Evolutionary conservation across 2,888 invertebrate species (phyloP), one percentile per base, ranked within the genome.

Genomic region (Brachyopa scutellaris): DNA sequence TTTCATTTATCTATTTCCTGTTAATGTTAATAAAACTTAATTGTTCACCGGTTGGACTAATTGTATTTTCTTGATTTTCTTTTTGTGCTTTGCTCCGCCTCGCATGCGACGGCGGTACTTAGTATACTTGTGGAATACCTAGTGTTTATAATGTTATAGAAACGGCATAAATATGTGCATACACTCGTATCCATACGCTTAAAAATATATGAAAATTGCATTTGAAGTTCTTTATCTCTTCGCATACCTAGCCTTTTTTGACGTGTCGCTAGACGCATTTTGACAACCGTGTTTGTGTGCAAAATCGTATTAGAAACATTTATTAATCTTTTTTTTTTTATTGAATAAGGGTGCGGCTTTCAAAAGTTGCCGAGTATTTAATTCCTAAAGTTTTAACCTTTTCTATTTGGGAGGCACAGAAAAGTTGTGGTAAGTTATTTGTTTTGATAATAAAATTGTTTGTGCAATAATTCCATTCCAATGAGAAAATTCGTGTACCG

Each of bases 311-410:
- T 47, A 53, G 42, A 73, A 36, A 42, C 26, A 26, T 26, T 36
- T 64, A 45, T 42, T 13, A 40, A 23, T 61, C 55, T 69, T 76
- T 51, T 64, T n/a, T n/a, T n/a, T n/a, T n/a, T n/a, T n/a, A n/a
- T n/a, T 64, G 29, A 26, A 33, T 31, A 29, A 69, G 80, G 80
- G 80, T 80, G 80, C 76, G 80, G 80, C 62, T 70, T 62, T 49
- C 9, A 45, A 55, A 19, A 53, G 19, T 38, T 9, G 19, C 40
- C 19, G 13, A 42, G 13, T 42, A 6, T 19, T 59, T 0, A 23
- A 29, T 69, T 51, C 17, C 21, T 42, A 9, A 59, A 73, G 23
- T 13, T 45, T 57, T 7, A 3, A 26, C n/a, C 5, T 49, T 64
- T 64, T 47, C 11, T 33, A 31, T 45, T 29, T 2, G 8, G 11